Percentiles rank a stretch among this genome's conserved stretches.
Evolutionary conservation across 1,140 invertebrate genomes (phyloP).

Genomic region (Holcopasites calliopsidis): DNA sequence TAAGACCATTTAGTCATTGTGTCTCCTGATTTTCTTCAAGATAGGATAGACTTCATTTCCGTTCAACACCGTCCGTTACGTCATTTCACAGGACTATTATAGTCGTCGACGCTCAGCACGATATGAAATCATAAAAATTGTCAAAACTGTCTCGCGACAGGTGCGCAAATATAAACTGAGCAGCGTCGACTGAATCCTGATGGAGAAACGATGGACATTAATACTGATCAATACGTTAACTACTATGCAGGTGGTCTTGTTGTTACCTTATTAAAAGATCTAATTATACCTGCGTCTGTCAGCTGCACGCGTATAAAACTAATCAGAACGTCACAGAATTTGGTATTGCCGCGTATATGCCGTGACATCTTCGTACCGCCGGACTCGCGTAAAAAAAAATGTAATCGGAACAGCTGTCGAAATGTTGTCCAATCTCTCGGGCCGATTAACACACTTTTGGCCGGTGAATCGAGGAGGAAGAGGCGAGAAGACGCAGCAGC

Average conservation of each 20-base stretch:
- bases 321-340: background rate
- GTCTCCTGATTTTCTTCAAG: background rate
- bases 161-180: background rate
- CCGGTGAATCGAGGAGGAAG: background rate
- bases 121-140: background rate
- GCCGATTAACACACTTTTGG: slow-evolving; percentile 5
- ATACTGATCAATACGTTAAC: too few relatives aligned
- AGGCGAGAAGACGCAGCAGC: background rate
- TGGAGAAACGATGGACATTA: background rate
- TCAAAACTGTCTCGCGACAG: background rate
- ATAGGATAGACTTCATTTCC: background rate
- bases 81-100: background rate
- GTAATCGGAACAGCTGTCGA: background rate
- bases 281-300: too few relatives aligned
- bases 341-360: too few relatives aligned
- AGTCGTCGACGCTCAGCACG: too few relatives aligned
- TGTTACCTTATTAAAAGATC: too few relatives aligned
- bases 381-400: background rate
- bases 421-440: background rate
- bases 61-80: background rate
- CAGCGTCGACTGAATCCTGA: background rate
- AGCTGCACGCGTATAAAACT: too few relatives aligned
- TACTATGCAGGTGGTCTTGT: background rate
- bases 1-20: background rate
- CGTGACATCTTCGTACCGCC: background rate